Base-by-base conservation (phyloP, 2,888 invertebrate species). In the Mythimna albipuncta region DNA sequence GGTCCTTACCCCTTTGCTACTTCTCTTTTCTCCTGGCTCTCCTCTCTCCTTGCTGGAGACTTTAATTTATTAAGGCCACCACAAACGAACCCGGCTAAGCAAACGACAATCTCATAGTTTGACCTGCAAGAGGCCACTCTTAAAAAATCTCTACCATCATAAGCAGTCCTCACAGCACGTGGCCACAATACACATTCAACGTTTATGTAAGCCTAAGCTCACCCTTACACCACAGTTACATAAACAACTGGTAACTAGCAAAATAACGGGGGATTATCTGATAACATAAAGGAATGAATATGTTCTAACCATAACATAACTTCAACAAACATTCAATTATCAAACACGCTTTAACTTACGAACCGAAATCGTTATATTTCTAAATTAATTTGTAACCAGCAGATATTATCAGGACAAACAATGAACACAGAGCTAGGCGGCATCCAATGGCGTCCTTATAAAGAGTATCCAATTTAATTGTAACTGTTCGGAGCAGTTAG, bases 401-500 rank as follows among this genome's bases (percentile, higher is more conserved):
- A 70, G 89, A 87, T 89, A 75, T 76, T 81, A 88, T 86, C 88
- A 9, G 69, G 11, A 78, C 69, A 76, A 89, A 90, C 89, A 90
- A 89, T 90, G 87, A 77, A 83, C 83, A 82, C 84, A 81, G 79
- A 81, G 76, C 80, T 62, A 67, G 84, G 80, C 85, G 89, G 87
- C 82, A 82, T 85, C 85, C 85, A 88, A 87, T 81, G 80, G 83
- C 77, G 79, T 75, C 88, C 89, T 78, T 87, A 87, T 89, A 90
- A 85, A 91, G 90, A 85, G 87, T 85, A 78, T 86, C 89, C 87
- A 90, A 89, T 91, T 90, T 92, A 91, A 90, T 89, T 89, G 88
- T 87, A 85, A 87, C 85, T 85, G 88, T 87, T 81, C 79, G 70
- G 78, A 72, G 77, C 75, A 81, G 85, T 84, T 87, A 87, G 89